These are phyloP conservation scores for Nyctibius bracteatus DNA, from an alignment of 2,113 vertebrate genomes.

Conservation along the genomic window DNA sequence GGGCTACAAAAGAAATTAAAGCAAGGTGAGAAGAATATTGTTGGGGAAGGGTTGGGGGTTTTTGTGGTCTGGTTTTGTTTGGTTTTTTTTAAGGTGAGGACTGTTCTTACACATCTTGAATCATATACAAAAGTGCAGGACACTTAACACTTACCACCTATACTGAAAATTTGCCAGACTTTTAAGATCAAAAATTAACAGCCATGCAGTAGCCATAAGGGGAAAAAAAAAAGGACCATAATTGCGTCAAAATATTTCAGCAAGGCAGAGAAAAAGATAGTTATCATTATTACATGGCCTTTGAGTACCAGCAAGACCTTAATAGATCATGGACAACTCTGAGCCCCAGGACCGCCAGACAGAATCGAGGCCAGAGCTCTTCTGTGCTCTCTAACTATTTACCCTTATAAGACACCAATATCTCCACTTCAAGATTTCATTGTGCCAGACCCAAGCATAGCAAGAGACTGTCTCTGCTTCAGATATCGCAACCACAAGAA, in stretches of 20 bases:
- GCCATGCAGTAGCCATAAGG: neutral
- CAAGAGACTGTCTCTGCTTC: neutral
- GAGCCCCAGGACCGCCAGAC: neutral
- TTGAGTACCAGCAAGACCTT: neutral
- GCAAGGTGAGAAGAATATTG: neutral
- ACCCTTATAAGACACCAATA: neutral
- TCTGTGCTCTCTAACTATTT: neutral
- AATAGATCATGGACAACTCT: neutral
- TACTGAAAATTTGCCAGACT: neutral
- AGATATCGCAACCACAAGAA: neutral
- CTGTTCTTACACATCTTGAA: neutral
- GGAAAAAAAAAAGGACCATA: neutral
- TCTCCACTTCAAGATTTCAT: neutral
- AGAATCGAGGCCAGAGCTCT: neutral
- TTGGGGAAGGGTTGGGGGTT: fast-evolving
- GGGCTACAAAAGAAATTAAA: neutral
- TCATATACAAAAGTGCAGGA: neutral
- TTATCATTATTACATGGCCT: neutral
- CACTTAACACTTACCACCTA: neutral
- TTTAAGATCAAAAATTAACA: neutral
- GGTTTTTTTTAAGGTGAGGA: neutral
- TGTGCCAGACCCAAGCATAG: neutral
- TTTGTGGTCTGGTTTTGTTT: neutral
- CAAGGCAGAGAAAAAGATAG: neutral
- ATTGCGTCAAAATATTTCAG: neutral